phyloP scores from a whole-genome alignment of 1,140 invertebrate species.

The Dendroctonus ponderosae region DNA sequence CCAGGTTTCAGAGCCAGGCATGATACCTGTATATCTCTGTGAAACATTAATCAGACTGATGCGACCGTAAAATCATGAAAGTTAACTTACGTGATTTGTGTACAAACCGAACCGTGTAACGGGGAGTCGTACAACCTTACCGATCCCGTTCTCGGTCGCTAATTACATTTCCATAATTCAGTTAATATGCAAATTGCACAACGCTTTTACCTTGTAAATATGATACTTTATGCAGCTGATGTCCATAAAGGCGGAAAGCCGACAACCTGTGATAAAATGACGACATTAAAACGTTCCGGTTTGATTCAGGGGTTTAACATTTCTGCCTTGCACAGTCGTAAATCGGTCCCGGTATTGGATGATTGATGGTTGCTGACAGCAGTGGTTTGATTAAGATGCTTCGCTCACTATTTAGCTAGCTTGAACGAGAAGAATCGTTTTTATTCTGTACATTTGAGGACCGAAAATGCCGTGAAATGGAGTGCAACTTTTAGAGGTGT shows the following conservation, averaged over 20 bases:
- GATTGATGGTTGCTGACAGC: no score
- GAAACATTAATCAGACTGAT: neutral
- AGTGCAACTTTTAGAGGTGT: no score
- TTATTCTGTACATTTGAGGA: no score
- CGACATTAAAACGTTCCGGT: neutral
- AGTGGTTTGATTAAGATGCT: no score
- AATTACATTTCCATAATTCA: conserved; percentile 48
- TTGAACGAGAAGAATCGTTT: no score
- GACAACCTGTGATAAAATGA: neutral
- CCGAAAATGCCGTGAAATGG: no score
- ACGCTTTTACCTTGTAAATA: conserved; percentile 40
- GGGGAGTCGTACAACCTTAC: conserved; percentile 1
- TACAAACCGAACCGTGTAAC: conserved; percentile 1
- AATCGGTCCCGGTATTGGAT: no score
- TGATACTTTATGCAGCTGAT: conserved; percentile 14
- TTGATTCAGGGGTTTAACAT: no score
- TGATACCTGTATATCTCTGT: no score
- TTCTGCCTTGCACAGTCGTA: no score
- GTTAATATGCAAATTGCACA: conserved; percentile 46
- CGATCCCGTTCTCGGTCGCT: conserved; percentile 28
- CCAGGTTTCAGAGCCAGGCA: no score
- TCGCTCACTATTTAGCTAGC: no score
- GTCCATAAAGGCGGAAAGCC: conserved; percentile 1
- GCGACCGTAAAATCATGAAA: neutral
- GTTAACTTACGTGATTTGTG: conserved; percentile 4